A percentile compares a stretch with the other conserved stretches of the same genome.
Conservation (phyloP, 2,113 vertebrate genomes). For the Fukomys damarensis region DNA sequence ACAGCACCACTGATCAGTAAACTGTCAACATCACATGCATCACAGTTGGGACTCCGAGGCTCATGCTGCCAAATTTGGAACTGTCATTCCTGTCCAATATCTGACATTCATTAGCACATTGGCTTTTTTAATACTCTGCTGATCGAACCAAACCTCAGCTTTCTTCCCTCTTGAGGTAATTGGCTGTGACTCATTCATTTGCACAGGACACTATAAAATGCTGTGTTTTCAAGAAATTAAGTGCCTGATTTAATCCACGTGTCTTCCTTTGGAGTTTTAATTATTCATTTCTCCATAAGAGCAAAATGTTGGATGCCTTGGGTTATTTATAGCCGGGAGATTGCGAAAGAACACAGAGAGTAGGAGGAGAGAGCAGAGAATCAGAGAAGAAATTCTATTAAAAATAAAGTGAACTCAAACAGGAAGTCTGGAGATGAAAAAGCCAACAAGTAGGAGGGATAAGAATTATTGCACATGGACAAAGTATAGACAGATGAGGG, state of each 20-base stretch:
- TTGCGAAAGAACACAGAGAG: slow-evolving; percentile 59
- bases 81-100: background rate
- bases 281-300: slow-evolving; percentile 79
- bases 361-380: slow-evolving; percentile 56
- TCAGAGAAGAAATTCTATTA: slow-evolving; percentile 64
- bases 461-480: background rate
- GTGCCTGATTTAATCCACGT: slow-evolving; percentile 76
- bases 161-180: slow-evolving; percentile 71
- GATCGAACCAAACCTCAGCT: slow-evolving; percentile 68
- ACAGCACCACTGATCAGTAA: background rate
- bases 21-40: background rate
- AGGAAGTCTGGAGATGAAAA: slow-evolving; percentile 52
- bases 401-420: slow-evolving; percentile 64
- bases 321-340: slow-evolving; percentile 70
- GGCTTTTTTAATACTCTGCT: slow-evolving; percentile 39
- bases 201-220: slow-evolving; percentile 66
- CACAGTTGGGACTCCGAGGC: background rate
- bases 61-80: background rate
- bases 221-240: slow-evolving; percentile 81
- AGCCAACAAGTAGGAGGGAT: slow-evolving; percentile 45
- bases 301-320: slow-evolving; percentile 71
- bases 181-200: slow-evolving; percentile 79
- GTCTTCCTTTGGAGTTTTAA: slow-evolving; percentile 77
- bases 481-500: background rate
- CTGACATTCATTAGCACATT: background rate